Percentiles rank a stretch among this genome's conserved stretches.
phyloP scores from a whole-genome alignment of 2,888 invertebrate genomes.

The Troides helena region DNA sequence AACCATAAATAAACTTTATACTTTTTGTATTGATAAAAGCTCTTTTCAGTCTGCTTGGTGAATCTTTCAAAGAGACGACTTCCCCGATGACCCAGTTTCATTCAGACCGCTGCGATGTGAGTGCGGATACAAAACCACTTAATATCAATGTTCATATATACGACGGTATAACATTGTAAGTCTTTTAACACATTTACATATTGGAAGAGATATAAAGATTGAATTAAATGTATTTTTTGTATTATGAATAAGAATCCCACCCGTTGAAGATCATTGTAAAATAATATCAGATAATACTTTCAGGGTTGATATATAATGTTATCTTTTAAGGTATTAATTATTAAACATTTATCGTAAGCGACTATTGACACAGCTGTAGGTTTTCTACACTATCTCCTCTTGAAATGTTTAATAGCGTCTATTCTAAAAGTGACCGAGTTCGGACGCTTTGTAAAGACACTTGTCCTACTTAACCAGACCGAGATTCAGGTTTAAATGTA shows the following conservation, averaged over 20 bases:
- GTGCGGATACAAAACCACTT: background rate
- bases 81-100: slow-evolving; percentile 22
- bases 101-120: slow-evolving; percentile 14
- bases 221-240: background rate
- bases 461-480: slow-evolving; percentile 18
- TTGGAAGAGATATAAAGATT: background rate
- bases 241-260: background rate
- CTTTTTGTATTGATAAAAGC: slow-evolving; percentile 21
- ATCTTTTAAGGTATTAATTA: background rate
- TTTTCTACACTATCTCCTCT: slow-evolving; percentile 2
- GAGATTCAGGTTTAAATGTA: background rate
- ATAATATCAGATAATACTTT: background rate
- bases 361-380: slow-evolving; percentile 10
- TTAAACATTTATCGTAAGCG: background rate
- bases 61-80: slow-evolving; percentile 11
- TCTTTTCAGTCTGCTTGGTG: slow-evolving; percentile 23
- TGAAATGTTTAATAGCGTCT: slow-evolving; percentile 7
- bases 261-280: background rate
- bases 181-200: background rate
- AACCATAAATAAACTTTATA: slow-evolving; percentile 26
- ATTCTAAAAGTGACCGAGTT: slow-evolving; percentile 19
- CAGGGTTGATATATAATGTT: background rate
- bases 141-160: background rate
- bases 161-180: background rate
- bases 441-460: slow-evolving; percentile 13